Conservation (phyloP, 2,888 invertebrate genomes). For the Ethmia dodecea region DNA sequence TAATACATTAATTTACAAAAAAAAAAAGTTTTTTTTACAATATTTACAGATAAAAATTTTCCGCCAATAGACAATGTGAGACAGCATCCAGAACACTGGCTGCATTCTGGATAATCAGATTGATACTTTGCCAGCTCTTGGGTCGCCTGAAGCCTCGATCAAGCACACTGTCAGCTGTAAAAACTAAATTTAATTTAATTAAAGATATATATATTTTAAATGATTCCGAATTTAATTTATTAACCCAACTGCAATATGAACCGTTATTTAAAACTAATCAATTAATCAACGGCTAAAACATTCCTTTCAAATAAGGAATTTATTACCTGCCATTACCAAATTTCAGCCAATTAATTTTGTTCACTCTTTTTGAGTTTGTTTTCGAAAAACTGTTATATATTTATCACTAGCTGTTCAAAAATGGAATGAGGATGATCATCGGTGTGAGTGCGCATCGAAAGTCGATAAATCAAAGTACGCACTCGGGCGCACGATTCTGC, state of each 20-base stretch:
- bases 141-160: too few relatives aligned
- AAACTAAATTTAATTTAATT: too few relatives aligned
- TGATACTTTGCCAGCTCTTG: too few relatives aligned
- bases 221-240: constrained; percentile 8
- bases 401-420: constrained; percentile 34
- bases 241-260: constrained; percentile 13
- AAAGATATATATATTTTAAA: too few relatives aligned
- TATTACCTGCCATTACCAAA: constrained; percentile 57
- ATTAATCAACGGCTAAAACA: constrained; percentile 36
- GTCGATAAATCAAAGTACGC: constrained; percentile 58
- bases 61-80: too few relatives aligned
- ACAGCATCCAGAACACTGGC: too few relatives aligned
- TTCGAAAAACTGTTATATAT: constrained; percentile 31
- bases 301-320: constrained; percentile 39
- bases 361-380: constrained; percentile 20
- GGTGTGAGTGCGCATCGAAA: constrained; percentile 30
- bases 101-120: too few relatives aligned
- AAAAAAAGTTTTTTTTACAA: too few relatives aligned
- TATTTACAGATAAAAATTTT: too few relatives aligned
- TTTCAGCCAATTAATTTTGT: constrained; percentile 54
- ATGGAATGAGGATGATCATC: constrained; percentile 14
- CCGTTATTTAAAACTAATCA: constrained; percentile 26
- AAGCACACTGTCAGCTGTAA: too few relatives aligned
- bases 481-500: constrained; percentile 63
- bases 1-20: too few relatives aligned